A percentile compares a stretch with the other conserved stretches of the same genome.
Evolutionary conservation across 1,140 invertebrate species (phyloP).

Genomic region (Philaenus spumarius): DNA sequence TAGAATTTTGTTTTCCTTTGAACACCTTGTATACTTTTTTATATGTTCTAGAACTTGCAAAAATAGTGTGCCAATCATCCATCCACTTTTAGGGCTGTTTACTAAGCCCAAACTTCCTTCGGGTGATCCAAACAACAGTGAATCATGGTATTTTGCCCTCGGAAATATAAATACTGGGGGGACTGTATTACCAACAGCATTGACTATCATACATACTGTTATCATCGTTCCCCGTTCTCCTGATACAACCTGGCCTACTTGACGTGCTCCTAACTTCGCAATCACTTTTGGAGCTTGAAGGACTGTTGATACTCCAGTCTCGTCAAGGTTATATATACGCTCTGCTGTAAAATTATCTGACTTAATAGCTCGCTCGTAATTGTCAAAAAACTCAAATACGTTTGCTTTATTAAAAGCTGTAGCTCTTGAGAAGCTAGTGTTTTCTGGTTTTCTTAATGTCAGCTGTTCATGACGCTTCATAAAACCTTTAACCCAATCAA

Average conservation of each 20-base stretch:
- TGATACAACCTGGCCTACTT: conserved; percentile 33
- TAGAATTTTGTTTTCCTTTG: conserved; percentile 23
- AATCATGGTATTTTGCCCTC: conserved; percentile 35
- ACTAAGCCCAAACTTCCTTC: conserved; percentile 32
- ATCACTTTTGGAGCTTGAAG: conserved; percentile 33
- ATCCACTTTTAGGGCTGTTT: conserved; percentile 35
- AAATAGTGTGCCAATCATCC: conserved; percentile 39
- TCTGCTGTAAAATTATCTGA: neutral
- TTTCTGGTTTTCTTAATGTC: conserved; percentile 35
- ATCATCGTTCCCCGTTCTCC: conserved; percentile 31
- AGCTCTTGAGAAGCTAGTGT: conserved; percentile 35
- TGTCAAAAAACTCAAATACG: conserved; percentile 28
- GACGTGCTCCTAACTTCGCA: conserved; percentile 29
- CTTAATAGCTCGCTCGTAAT: neutral
- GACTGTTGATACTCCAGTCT: conserved; percentile 32
- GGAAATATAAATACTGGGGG: conserved; percentile 41
- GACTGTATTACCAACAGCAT: conserved; percentile 33
- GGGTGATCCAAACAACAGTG: conserved; percentile 42
- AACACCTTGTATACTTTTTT: neutral
- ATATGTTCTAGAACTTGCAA: conserved; percentile 15
- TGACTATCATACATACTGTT: conserved; percentile 28
- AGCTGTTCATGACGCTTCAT: conserved; percentile 32
- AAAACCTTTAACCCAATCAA: conserved; percentile 35
- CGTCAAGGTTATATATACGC: neutral
- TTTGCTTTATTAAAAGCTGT: conserved; percentile 33